Percentiles rank a stretch among this genome's conserved stretches.
Evolutionary conservation across 1,140 invertebrate genomes (phyloP).

Genomic region (Diorhabda elongata): DNA sequence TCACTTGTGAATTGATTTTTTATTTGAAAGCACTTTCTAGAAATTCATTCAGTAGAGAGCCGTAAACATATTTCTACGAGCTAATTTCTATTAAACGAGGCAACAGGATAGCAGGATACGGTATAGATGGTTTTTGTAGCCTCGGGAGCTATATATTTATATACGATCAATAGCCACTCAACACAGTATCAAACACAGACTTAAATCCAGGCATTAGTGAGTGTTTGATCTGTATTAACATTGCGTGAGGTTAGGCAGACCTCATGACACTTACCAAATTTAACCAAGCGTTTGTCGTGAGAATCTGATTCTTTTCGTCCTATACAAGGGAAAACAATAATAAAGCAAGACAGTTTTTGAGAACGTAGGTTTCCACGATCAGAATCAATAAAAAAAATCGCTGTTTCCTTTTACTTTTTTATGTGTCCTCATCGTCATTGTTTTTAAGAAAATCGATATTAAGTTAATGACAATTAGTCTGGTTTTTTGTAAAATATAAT

Average conservation of each 20-base stretch:
- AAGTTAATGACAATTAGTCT: too few species aligned
- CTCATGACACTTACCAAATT: constrained; percentile 88
- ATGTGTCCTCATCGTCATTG: too few species aligned
- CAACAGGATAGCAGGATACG: too few species aligned
- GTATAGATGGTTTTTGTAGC: background rate
- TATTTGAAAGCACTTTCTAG: too few species aligned
- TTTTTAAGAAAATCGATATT: too few species aligned
- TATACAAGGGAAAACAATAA: constrained; percentile 52
- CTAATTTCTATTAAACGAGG: too few species aligned
- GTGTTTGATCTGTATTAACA: constrained; percentile 42
- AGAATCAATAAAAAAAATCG: background rate
- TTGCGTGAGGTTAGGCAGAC: constrained; percentile 40
- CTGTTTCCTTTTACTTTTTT: too few species aligned
- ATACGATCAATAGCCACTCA: constrained; percentile 46
- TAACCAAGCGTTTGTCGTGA: constrained; percentile 94
- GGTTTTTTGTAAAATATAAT: too few species aligned
- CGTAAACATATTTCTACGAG: too few species aligned
- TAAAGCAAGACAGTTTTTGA: constrained; percentile 36
- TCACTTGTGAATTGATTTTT: too few species aligned
- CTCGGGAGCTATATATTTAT: constrained; percentile 26
- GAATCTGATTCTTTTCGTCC: constrained; percentile 67
- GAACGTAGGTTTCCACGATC: constrained; percentile 4
- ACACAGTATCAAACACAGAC: constrained; percentile 42
- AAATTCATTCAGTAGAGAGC: too few species aligned
- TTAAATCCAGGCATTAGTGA: constrained; percentile 25